Conservation (phyloP, 2,888 invertebrate genomes). For the Plagiodera versicolora region DNA sequence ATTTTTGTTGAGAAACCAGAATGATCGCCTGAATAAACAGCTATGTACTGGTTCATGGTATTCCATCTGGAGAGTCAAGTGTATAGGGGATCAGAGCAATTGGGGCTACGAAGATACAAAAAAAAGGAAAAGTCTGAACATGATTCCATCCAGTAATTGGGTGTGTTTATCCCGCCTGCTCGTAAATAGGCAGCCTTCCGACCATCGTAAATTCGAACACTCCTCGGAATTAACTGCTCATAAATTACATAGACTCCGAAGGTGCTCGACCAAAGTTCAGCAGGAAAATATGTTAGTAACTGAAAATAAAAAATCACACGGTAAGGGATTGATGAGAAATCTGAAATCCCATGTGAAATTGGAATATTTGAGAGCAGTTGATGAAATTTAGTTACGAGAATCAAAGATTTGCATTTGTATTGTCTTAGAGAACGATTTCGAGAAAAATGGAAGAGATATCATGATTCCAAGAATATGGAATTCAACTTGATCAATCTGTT, state of each 20-base stretch:
- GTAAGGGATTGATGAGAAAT: no score
- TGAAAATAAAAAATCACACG: no score
- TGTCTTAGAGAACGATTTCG: no score
- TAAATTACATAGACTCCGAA: conserved; percentile 47
- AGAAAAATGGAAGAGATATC: no score
- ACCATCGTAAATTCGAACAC: conserved; percentile 52
- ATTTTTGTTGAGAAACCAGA: no score
- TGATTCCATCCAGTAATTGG: conserved; percentile 29
- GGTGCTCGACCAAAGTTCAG: conserved; percentile 18
- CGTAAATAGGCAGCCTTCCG: conserved; percentile 44
- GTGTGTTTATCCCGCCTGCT: conserved; percentile 39
- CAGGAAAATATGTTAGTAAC: neutral
- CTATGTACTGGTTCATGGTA: neutral
- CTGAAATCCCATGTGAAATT: no score
- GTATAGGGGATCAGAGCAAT: neutral
- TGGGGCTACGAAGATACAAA: conserved; percentile 3
- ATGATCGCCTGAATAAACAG: neutral
- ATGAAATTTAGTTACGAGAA: no score
- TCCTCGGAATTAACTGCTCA: conserved; percentile 54
- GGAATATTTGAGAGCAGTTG: no score
- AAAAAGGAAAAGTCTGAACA: conserved; percentile 22
- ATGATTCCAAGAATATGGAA: no score
- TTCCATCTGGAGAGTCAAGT: neutral
- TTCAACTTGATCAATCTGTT: no score
- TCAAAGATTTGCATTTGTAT: no score